phyloP scores from a whole-genome alignment of 1,140 invertebrate genomes.

The Leptinotarsa texana region DNA sequence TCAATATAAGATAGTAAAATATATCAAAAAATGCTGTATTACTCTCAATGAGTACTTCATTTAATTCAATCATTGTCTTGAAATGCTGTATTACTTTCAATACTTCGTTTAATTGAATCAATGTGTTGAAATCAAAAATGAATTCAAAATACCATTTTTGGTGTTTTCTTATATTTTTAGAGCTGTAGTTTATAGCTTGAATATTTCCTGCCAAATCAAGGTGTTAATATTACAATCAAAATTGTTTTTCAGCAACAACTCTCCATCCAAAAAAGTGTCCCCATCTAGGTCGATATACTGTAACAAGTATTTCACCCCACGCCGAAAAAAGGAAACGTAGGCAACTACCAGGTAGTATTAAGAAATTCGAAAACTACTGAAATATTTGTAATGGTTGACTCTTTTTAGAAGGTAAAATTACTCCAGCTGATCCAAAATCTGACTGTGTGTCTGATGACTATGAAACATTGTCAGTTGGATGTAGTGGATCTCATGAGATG shows the following conservation, averaged over 20 bases:
- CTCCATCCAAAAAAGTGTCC: conserved; percentile 69
- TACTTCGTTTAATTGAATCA: too few species aligned
- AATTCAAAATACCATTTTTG: too few species aligned
- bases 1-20: too few species aligned
- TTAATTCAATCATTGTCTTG: too few species aligned
- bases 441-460: conserved; percentile 58
- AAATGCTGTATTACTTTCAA: too few species aligned
- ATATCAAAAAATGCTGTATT: too few species aligned
- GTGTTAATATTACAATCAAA: too few species aligned
- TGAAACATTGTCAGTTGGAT: conserved; percentile 68
- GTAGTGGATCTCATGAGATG: conserved; percentile 66
- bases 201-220: too few species aligned
- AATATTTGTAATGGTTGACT: conserved; percentile 1
- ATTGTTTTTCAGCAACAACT: conserved; percentile 64
- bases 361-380: background rate
- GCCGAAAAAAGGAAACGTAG: conserved; percentile 45
- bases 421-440: conserved; percentile 31
- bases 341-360: conserved; percentile 46
- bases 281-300: conserved; percentile 68
- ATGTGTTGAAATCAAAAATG: too few species aligned
- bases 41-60: too few species aligned
- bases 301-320: conserved; percentile 58
- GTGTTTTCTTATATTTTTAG: too few species aligned
- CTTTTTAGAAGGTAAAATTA: conserved; percentile 38
- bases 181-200: too few species aligned